Evolutionary conservation across 1,140 invertebrate species (phyloP), one percentile per base, ranked within the genome.

Genomic region (Drosophila kanapiae): DNA sequence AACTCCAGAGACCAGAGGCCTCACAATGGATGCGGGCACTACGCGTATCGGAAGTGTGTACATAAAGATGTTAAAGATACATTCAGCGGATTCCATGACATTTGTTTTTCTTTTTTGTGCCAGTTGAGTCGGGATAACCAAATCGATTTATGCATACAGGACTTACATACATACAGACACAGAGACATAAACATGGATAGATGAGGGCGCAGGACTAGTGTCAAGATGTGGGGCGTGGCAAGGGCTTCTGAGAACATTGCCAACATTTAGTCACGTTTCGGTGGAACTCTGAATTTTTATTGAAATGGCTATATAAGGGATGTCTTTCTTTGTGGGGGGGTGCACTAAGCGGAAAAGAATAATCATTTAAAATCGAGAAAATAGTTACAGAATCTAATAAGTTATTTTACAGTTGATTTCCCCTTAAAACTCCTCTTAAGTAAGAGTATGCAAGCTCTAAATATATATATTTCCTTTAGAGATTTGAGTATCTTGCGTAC

Each of bases 231-330:
- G 16, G 53, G 45, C 40, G 13, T 58, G 38, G 57, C 33, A 58
- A 10, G 64, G n/a, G 38, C 53, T 33, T 18, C 53, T 23, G n/a
- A 47, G n/a, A 23, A n/a, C 63, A 56, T 38, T 43, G 27, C 48
- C 42, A 51, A 70, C 72, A 87, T 88, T 87, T 88, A 58, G 85
- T 88, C 84, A 84, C 84, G 84, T 87, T 37, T 60, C 72, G 40
- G 18, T 59, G 61, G 54, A 56, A 57, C 59, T 71, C 16, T 59
- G 62, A 74, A 77, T 65, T 80, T 83, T 88, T 83, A 88, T 88
- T 80, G 72, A 83, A 87, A 88, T 71, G 62, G 76, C 72, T 74
- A 16, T 59, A 59, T 59, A 59, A 63, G 54, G 56, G 64, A 80
- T 82, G 65, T 71, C 64, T 74, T 56, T 56, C 13, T 38, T 72